Evolutionary conservation across 2,113 vertebrate genomes (phyloP).

Genomic region (Notarius quadriscutis): DNA sequence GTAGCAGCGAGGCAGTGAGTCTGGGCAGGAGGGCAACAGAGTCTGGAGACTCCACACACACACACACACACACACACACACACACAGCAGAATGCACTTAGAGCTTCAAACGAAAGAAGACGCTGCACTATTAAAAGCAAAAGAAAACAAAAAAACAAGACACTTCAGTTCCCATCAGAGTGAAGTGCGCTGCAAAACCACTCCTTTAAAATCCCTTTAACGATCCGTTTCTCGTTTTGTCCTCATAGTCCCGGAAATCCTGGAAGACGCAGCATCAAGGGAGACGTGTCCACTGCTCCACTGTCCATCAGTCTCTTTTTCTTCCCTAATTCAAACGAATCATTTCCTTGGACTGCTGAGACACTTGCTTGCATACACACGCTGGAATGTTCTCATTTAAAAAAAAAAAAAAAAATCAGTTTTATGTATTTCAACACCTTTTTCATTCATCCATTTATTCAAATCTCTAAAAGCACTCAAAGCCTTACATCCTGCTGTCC

Average conservation of each 20-base stretch:
- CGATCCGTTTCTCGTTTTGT: constrained; percentile 11
- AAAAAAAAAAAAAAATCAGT: constrained; percentile 38
- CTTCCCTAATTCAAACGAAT: neutral
- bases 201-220: constrained; percentile 62
- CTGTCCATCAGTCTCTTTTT: constrained; percentile 39
- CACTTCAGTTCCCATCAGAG: constrained; percentile 46
- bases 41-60: constrained; percentile 63
- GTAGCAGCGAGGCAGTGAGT: constrained; percentile 71
- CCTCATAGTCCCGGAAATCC: constrained; percentile 40
- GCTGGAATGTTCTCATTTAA: constrained; percentile 66
- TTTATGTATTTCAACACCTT: constrained; percentile 23
- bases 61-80: constrained; percentile 61
- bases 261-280: constrained; percentile 45
- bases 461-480: constrained; percentile 39
- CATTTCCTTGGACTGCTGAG: constrained; percentile 11
- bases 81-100: constrained; percentile 64
- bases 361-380: constrained; percentile 57
- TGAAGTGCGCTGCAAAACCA: constrained; percentile 61
- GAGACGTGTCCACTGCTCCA: constrained; percentile 16
- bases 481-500: constrained; percentile 67
- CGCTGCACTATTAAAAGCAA: constrained; percentile 30
- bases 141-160: constrained; percentile 22
- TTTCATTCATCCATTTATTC: constrained; percentile 59
- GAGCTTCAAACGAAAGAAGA: constrained; percentile 50
- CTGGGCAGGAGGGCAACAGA: constrained; percentile 59